A percentile compares a stretch with the other conserved stretches of the same genome.
phyloP scores from a whole-genome alignment of 2,113 vertebrate species.

The Melanerpes aurifrons region DNA sequence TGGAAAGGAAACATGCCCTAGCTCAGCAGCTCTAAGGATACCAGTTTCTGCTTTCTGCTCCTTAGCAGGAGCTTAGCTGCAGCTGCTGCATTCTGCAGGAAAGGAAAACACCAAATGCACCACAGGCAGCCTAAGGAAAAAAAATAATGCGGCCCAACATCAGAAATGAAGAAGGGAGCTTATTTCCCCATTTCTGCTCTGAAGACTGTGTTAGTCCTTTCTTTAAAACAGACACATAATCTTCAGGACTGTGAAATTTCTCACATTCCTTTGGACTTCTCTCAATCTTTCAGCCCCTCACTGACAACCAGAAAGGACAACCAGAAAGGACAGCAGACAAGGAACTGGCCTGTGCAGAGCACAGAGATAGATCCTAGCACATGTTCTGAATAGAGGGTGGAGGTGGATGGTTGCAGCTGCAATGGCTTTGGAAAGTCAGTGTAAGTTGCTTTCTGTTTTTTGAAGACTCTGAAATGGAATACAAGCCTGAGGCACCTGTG shows the following conservation, averaged over 20 bases:
- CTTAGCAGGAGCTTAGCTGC: background rate
- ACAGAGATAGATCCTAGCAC: background rate
- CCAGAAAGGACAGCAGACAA: accelerated
- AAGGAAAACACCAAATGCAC: background rate
- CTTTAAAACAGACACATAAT: background rate
- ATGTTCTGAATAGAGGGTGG: background rate
- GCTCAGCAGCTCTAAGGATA: background rate
- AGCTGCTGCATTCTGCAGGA: background rate
- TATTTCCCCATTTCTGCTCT: background rate
- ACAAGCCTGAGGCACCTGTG: background rate
- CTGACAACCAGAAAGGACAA: too few species aligned
- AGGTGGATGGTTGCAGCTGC: background rate
- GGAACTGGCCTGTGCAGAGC: background rate
- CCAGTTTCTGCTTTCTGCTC: background rate
- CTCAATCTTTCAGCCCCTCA: background rate
- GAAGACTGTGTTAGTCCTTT: background rate
- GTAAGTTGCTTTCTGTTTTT: background rate
- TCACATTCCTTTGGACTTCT: background rate
- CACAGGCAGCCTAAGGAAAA: background rate
- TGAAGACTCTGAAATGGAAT: background rate
- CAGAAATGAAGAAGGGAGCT: background rate
- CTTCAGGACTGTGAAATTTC: background rate
- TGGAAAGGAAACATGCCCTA: background rate
- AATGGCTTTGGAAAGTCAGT: background rate
- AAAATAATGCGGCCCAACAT: background rate